Evolutionary conservation across 2,797 vertebrate species (phyloP), one percentile per base, ranked within the genome.

Genomic region (Arnoldichthys spilopterus): DNA sequence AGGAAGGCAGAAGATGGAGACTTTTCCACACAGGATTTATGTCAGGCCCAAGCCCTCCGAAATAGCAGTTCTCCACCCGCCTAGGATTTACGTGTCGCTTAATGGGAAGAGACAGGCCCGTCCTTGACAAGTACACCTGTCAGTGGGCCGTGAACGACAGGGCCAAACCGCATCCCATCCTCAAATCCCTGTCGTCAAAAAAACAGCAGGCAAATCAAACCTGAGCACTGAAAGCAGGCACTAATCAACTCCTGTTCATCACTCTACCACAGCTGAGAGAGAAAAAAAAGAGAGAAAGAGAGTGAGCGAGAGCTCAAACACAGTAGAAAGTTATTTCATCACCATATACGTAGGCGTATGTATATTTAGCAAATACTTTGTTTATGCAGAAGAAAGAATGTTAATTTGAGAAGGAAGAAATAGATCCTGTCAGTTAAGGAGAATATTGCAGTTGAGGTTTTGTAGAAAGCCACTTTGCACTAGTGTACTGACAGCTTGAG

Each of bases 121-220:
- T 90, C 91, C 91, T 92, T 91, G 89, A 89, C 88, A 90, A 83
- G 71, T 82, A 89, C 89, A 91, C 89, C 89, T 93, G 90, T 90
- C 92, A 92, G 86, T 85, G 86, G 87, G 85, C 87, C 88, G 72
- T 85, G 86, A 91, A 85, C 88, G 87, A 87, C 86, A 82, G 80
- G 84, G 86, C 86, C 82, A 84, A 53, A 79, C 85, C 83, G 62
- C 78, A 77, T 80, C 82, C 80, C 34, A 22, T 80, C 81, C 76
- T 82, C 86, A 85, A 88, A 87, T 83, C 79, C 83, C 77, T 22
- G 53, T 81, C 76, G 74, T 83, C 78, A 79, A 71, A 82, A 81
- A 67, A 78, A 79, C 84, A 86, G 87, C 71, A 78, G 89, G 85
- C 88, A 90, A 92, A 90, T 90, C 85, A 87, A 82, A 64, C 80